These are phyloP conservation scores for Clarias gariepinus DNA, from an alignment of 2,113 vertebrate genomes.

Conservation along the genomic window DNA sequence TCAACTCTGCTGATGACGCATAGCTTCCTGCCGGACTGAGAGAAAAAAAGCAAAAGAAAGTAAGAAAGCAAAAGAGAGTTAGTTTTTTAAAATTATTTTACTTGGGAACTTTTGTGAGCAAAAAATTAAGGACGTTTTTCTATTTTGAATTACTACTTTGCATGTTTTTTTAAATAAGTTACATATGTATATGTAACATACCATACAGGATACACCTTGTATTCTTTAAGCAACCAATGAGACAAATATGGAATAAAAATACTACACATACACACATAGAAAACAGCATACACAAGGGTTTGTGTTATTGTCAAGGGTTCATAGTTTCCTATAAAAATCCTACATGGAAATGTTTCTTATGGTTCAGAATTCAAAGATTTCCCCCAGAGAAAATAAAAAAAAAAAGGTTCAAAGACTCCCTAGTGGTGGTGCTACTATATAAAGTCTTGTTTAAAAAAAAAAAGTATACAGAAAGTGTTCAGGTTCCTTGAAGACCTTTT, in stretches of 20 bases:
- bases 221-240: background rate
- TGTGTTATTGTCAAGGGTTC: background rate
- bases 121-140: background rate
- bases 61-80: background rate
- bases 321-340: background rate
- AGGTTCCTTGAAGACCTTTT: background rate
- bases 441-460: background rate
- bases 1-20: conserved; percentile 90
- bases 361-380: background rate
- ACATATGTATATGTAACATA: background rate
- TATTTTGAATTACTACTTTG: background rate
- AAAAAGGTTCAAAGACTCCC: background rate
- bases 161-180: background rate
- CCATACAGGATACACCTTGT: background rate
- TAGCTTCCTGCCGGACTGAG: conserved; percentile 92
- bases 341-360: background rate
- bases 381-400: background rate
- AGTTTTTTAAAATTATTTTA: background rate
- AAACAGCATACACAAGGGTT: background rate
- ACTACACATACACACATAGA: background rate
- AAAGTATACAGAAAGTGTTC: background rate
- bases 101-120: background rate
- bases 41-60: background rate
- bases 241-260: background rate
- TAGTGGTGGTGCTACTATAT: background rate